A percentile compares a stretch with the other conserved stretches of the same genome.
Evolutionary conservation across 2,113 vertebrate species (phyloP).

Genomic region (Uria aalge): DNA sequence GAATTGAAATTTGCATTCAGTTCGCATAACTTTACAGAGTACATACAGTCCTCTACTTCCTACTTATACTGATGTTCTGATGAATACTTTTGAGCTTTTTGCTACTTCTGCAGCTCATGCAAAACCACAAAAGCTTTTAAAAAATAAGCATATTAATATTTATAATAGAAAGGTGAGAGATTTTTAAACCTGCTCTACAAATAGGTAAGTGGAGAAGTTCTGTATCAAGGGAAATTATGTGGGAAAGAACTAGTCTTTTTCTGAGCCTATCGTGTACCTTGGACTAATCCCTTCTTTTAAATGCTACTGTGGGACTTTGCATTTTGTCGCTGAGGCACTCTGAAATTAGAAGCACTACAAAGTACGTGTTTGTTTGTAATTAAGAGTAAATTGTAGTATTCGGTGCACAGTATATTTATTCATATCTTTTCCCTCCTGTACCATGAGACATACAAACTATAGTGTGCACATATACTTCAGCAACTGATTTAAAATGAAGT

Average conservation of each 20-base stretch:
- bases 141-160: constrained; percentile 1
- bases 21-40: neutral
- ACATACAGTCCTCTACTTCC: neutral
- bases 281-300: neutral
- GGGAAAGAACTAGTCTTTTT: neutral
- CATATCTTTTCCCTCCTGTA: neutral
- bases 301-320: neutral
- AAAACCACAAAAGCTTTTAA: constrained; percentile 20
- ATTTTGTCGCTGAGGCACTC: neutral
- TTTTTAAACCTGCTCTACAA: neutral
- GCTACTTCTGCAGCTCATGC: neutral
- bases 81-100: constrained; percentile 1
- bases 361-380: neutral
- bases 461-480: neutral
- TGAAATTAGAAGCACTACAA: neutral
- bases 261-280: neutral
- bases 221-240: neutral
- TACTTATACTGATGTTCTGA: neutral
- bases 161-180: neutral
- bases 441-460: neutral
- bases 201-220: neutral
- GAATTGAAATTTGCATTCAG: constrained; percentile 1
- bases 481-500: neutral
- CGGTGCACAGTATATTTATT: neutral
- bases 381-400: neutral